Evolutionary conservation across 2,888 invertebrate species (phyloP).

Genomic region (Onthophagus sagittarius): DNA sequence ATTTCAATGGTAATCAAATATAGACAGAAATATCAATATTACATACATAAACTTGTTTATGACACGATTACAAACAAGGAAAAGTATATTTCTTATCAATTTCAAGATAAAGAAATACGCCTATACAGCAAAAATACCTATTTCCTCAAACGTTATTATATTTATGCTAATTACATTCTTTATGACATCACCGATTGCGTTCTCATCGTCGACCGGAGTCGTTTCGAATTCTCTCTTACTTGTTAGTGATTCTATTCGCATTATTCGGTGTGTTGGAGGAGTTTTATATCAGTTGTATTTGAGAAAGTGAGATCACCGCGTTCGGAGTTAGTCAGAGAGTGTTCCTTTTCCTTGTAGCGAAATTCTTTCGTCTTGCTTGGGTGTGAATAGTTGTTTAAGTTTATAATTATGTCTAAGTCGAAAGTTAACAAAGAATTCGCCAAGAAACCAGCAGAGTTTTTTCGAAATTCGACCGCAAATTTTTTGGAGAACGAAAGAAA

Average conservation of each 20-base stretch:
- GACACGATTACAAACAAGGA: no score
- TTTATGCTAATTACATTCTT: not conserved
- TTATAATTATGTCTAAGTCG: conserved; percentile 16
- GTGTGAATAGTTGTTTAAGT: not conserved
- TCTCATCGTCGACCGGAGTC: not conserved
- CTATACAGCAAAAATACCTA: no score
- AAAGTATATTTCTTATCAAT: no score
- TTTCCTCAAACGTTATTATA: not conserved
- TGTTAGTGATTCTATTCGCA: no score
- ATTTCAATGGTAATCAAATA: no score
- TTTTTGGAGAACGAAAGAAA: conserved; percentile 38
- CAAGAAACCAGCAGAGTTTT: conserved; percentile 30
- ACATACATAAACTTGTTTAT: no score
- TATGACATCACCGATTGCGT: not conserved
- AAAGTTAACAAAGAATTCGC: conserved; percentile 18
- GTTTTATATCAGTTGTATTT: not conserved
- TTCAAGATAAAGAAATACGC: no score
- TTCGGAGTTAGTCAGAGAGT: not conserved
- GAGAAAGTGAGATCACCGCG: conserved; percentile 21
- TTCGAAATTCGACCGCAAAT: conserved; percentile 37
- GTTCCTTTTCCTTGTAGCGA: not conserved
- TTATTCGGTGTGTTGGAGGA: not conserved
- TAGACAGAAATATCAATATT: no score
- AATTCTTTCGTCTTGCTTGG: not conserved
- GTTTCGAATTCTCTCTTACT: no score